phyloP scores from a whole-genome alignment of 2,113 vertebrate species.

The Ploceus nigricollis region DNA sequence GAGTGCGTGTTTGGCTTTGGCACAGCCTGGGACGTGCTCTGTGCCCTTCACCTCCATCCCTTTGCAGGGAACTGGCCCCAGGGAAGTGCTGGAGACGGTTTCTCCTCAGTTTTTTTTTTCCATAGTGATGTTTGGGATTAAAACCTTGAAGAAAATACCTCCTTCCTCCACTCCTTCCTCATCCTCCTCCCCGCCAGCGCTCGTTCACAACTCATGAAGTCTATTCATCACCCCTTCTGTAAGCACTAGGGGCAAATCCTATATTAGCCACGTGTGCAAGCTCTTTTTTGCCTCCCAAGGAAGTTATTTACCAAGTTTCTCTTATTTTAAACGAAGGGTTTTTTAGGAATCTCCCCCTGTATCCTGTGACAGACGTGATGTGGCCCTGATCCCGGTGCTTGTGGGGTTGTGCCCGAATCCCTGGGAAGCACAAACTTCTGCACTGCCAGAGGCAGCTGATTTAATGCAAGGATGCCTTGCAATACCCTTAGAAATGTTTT shows the following conservation, averaged over 20 bases:
- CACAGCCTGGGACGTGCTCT: neutral
- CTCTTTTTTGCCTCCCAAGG: neutral
- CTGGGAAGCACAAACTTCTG: neutral
- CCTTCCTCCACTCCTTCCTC: neutral
- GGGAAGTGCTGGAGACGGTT: neutral
- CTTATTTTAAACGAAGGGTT: accelerated
- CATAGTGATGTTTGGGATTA: neutral
- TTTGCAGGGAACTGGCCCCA: accelerated
- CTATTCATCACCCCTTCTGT: neutral
- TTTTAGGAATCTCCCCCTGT: neutral
- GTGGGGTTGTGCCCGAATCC: neutral
- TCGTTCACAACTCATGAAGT: neutral
- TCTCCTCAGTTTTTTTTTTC: neutral
- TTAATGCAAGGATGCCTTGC: neutral
- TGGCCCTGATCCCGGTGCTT: accelerated
- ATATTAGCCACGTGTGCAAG: neutral
- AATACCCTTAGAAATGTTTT: neutral
- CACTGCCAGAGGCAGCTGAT: neutral
- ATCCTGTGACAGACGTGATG: neutral
- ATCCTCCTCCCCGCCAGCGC: neutral
- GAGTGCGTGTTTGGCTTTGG: neutral
- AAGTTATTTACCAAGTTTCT: neutral
- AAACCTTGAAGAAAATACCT: neutral
- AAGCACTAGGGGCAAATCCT: neutral
- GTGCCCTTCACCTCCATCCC: neutral